Evolutionary conservation across 2,888 invertebrate genomes (phyloP).

Genomic region (Capitulum mitella): DNA sequence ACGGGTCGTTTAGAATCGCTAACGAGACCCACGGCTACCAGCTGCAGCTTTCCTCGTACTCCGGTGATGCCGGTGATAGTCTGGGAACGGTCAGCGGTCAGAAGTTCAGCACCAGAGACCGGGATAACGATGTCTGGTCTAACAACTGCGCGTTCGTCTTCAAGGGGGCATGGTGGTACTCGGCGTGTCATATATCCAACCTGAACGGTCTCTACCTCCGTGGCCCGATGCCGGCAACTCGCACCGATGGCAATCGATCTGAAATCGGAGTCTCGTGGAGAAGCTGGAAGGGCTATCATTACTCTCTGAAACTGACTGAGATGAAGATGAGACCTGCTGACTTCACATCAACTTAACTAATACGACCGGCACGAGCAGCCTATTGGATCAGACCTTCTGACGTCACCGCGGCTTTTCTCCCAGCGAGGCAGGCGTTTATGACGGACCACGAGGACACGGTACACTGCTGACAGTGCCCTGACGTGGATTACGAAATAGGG

Average conservation of each 20-base stretch:
- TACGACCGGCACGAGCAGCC: too few relatives aligned
- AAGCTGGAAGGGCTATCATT: not conserved
- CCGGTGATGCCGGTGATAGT: not conserved
- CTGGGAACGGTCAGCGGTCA: not conserved
- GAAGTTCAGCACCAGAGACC: not conserved
- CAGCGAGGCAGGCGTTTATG: too few relatives aligned
- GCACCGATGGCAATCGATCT: not conserved
- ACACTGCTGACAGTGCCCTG: too few relatives aligned
- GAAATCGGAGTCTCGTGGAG: not conserved
- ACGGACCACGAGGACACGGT: too few relatives aligned
- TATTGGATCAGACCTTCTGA: too few relatives aligned
- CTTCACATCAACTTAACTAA: too few relatives aligned
- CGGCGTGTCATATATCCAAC: not conserved
- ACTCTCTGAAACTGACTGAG: not conserved
- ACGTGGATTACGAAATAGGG: too few relatives aligned
- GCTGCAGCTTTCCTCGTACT: not conserved
- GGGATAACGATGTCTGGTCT: not conserved
- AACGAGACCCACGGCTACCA: not conserved
- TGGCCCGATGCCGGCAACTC: not conserved
- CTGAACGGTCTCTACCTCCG: not conserved
- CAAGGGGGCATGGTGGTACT: not conserved
- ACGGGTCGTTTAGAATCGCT: not conserved
- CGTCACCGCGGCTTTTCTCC: too few relatives aligned
- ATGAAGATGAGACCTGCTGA: not conserved
- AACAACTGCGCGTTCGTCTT: not conserved